Evolutionary conservation across 2,888 invertebrate genomes (phyloP).

Genomic region (Philereme transversata): DNA sequence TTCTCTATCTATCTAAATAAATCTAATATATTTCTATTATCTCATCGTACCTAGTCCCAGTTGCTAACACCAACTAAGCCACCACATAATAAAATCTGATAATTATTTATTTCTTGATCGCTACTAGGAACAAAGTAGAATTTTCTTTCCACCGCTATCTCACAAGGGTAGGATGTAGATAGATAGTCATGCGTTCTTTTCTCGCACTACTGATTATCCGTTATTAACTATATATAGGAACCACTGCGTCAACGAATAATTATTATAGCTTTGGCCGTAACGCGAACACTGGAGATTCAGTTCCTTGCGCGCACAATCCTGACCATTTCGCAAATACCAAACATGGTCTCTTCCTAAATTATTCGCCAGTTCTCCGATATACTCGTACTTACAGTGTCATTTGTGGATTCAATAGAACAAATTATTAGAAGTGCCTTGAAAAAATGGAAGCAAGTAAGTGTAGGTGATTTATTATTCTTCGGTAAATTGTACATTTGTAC

Average conservation of each 20-base stretch:
- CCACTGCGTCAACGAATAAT: conserved; percentile 18
- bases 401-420: conserved; percentile 9
- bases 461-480: too few species aligned
- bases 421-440: background rate
- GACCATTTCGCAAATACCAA: conserved; percentile 7
- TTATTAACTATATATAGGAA: conserved; percentile 20
- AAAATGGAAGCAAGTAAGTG: conserved; percentile 21
- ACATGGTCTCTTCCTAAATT: conserved; percentile 5
- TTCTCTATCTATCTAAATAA: too few species aligned
- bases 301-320: conserved; percentile 5
- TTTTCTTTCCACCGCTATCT: conserved; percentile 11
- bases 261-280: conserved; percentile 19
- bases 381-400: background rate
- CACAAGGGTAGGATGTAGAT: conserved; percentile 1
- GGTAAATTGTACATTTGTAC: too few species aligned
- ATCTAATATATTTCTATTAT: too few species aligned
- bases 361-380: background rate
- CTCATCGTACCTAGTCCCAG: too few species aligned
- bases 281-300: conserved; percentile 13
- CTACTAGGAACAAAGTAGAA: background rate
- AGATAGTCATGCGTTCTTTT: conserved; percentile 29
- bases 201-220: conserved; percentile 31
- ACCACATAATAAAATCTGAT: too few species aligned
- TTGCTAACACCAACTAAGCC: too few species aligned
- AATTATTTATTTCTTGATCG: background rate